Evolutionary conservation across 2,113 vertebrate species (phyloP), one percentile per base, ranked within the genome.

Genomic region (Thinocorus orbignyianus): DNA sequence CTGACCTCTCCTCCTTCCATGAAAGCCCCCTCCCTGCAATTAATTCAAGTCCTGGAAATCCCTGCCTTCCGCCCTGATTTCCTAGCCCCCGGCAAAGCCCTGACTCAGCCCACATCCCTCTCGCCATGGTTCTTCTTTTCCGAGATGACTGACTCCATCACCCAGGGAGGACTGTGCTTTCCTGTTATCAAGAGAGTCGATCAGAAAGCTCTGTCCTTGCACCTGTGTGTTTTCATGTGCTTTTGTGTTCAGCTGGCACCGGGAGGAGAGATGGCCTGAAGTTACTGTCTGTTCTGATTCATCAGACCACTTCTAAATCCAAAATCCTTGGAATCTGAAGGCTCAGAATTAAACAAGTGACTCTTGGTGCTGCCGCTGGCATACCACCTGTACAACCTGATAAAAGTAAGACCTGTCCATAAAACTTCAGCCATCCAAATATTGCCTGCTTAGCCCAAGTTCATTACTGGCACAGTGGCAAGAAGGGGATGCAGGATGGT

Each of bases 231-330:
- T 94, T 85, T 73, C 52, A 23, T 69, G 88, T 81, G 80, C 74
- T 95, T 96, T 80, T 92, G 28, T 39, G 57, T 68, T 86, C 46
- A 94, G 35, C n/a, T 92, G 86, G 90, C 90, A 85, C 54, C 15
- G 18, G 60, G 66, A 94, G 80, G 49, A 96, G 85, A 96, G 33
- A 22, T 16, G 37, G 54, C 69, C 82, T 92, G 89, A 94, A 96
- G 90, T 82, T 88, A 86, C 35, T 65, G 73, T 93, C 76, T 95
- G 80, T 77, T 94, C 91, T 94, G 84, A 96, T 90, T 97, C 78
- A 90, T 81, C 96, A 96, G 92, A 55, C 46, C 54, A 10, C 48
- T 84, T 35, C 1, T 17, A 88, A 95, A 90, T 58, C 22, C 51
- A 62, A 85, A 88, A 91, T 88, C 49, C 33, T 89, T 57, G 46